phyloP scores from a whole-genome alignment of 2,888 invertebrate species.

The Empis stercorea region DNA sequence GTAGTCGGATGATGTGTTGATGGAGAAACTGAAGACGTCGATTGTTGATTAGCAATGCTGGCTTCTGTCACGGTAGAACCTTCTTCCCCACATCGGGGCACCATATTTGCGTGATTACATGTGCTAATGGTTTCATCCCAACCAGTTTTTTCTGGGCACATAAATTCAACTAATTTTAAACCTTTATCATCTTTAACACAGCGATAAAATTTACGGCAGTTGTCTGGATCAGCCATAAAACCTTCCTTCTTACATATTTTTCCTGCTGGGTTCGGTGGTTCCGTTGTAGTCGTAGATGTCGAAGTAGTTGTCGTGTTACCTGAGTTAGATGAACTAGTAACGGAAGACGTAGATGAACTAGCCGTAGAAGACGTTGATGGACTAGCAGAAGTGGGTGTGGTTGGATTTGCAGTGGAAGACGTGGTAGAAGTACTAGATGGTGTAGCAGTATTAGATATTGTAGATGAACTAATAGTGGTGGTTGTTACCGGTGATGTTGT shows the following conservation, averaged over 20 bases:
- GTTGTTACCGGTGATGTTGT: conserved; percentile 12
- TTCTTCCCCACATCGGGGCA: conserved; percentile 13
- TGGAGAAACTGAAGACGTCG: conserved; percentile 15
- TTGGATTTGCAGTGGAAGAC: background rate
- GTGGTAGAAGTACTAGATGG: conserved; percentile 11
- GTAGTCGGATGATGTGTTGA: background rate
- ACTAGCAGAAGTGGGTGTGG: background rate
- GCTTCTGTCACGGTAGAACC: conserved; percentile 26
- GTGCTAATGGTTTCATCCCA: conserved; percentile 52
- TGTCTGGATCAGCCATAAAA: conserved; percentile 46
- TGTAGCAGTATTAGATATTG: background rate
- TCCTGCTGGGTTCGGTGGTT: conserved; percentile 23
- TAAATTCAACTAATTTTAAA: conserved; percentile 44
- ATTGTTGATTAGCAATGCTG: conserved; percentile 14
- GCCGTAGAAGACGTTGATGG: conserved; percentile 14
- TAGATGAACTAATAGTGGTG: conserved; percentile 4
- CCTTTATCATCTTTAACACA: conserved; percentile 42
- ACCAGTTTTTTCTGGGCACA: conserved; percentile 52
- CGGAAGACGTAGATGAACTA: conserved; percentile 14
- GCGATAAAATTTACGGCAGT: conserved; percentile 46
- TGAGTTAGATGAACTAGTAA: conserved; percentile 16
- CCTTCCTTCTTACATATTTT: conserved; percentile 43
- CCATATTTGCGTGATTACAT: conserved; percentile 40
- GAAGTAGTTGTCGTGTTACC: conserved; percentile 3
- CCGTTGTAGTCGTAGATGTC: conserved; percentile 6